These are phyloP conservation scores for Protodeltote pygarga DNA, from an alignment of 2,888 invertebrate species.

Conservation along the genomic window DNA sequence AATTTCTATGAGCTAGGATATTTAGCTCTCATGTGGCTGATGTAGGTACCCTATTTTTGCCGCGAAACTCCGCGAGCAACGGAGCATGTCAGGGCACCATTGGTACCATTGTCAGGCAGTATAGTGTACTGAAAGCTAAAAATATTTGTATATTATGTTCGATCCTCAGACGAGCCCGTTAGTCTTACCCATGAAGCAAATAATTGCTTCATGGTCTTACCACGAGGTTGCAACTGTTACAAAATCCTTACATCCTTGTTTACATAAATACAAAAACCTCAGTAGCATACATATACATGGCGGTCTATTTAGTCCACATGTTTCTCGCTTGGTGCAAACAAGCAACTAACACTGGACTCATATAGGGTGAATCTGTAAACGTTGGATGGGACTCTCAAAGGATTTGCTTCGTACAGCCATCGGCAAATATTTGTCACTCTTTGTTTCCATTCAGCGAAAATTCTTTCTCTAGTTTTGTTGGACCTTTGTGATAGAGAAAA, in stretches of 20 bases:
- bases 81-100: too few species aligned
- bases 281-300: not conserved
- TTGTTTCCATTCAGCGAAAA: slow-evolving; percentile 59
- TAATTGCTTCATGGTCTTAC: too few species aligned
- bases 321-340: slow-evolving; percentile 23
- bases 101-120: too few species aligned
- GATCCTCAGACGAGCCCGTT: too few species aligned
- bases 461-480: slow-evolving; percentile 32
- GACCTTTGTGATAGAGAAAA: slow-evolving; percentile 24
- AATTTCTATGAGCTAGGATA: too few species aligned
- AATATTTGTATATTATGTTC: too few species aligned
- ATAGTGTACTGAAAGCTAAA: too few species aligned
- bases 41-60: too few species aligned
- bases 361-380: slow-evolving; percentile 49
- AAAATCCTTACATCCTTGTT: not conserved
- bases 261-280: not conserved
- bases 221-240: too few species aligned
- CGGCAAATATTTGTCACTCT: slow-evolving; percentile 73
- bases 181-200: too few species aligned
- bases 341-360: slow-evolving; percentile 25
- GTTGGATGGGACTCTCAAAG: slow-evolving; percentile 65
- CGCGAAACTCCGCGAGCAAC: too few species aligned
- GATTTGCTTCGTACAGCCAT: slow-evolving; percentile 64
- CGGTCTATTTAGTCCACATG: not conserved
- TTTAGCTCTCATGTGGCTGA: too few species aligned